A percentile compares a stretch with the other conserved stretches of the same genome.
phyloP scores from a whole-genome alignment of 2,113 vertebrate genomes.

The Ovibos moschatus region DNA sequence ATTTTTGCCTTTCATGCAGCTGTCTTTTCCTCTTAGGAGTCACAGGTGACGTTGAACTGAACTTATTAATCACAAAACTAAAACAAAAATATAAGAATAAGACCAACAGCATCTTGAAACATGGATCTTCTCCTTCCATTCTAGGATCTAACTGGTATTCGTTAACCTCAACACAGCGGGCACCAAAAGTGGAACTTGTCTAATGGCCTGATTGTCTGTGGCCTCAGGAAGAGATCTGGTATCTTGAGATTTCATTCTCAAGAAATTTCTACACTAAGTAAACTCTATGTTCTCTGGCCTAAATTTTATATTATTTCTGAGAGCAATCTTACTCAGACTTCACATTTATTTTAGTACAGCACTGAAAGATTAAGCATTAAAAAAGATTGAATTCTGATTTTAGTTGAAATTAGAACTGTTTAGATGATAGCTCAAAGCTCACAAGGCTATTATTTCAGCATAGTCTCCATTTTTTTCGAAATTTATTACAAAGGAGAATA shows the following conservation, averaged over 20 bases:
- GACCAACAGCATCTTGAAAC: neutral
- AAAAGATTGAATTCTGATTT: conserved; percentile 71
- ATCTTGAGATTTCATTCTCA: conserved; percentile 49
- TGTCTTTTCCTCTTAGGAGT: neutral
- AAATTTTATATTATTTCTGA: conserved; percentile 32
- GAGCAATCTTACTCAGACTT: conserved; percentile 9
- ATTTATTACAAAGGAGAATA: conserved; percentile 95
- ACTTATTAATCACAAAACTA: conserved; percentile 18
- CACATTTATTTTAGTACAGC: conserved; percentile 56
- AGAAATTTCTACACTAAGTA: conserved; percentile 51
- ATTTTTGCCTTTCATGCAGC: neutral
- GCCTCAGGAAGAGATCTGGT: conserved; percentile 54
- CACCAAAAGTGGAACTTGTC: conserved; percentile 69
- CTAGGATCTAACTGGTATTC: neutral
- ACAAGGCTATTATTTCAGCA: conserved; percentile 97
- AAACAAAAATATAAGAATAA: neutral
- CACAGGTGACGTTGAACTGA: neutral
- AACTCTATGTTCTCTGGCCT: conserved; percentile 42
- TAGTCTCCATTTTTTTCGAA: conserved; percentile 96
- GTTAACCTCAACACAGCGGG: neutral
- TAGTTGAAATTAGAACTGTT: conserved; percentile 83
- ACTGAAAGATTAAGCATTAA: neutral
- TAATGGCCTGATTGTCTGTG: conserved; percentile 62
- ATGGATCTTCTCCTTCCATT: neutral
- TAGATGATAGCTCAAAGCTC: conserved; percentile 96